Base-by-base conservation (phyloP, 2,797 vertebrate genomes). In the Sebastiscus tertius region DNA sequence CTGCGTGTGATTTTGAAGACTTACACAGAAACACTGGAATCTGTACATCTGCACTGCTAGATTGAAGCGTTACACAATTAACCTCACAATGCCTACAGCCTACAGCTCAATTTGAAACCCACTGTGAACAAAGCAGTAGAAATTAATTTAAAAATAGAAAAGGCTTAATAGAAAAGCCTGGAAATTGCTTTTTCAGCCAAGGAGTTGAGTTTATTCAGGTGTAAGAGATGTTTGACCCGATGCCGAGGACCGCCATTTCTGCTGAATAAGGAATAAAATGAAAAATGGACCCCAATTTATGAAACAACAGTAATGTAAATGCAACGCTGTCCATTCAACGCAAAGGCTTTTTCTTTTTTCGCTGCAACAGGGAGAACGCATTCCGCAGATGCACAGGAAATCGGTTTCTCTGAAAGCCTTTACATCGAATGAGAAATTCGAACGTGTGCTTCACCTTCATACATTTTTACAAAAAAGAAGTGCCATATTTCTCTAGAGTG, bases 251-350 rank as follows among this genome's bases (percentile, higher is more conserved):
- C 63, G 39, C 36, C 1, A 22, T 73, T 67, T 84, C 64, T 68
- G 42, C 65, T 62, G 61, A 80, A 77, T 88, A 88, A 91, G 84
- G 84, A 91, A 85, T 75, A 64, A 62, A 75, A 87, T 74, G 11
- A 79, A 82, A 86, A 63, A 87, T 72, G 60, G 61, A 81, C 61
- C 67, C 55, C 64, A 77, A 84, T 87, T 89, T 68, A 83, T 86
- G 62, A 88, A 86, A 89, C 22, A 81, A 36, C 27, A 59, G 42
- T 60, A 55, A 66, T 75, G 49, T 34, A 42, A 88, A 79, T 77
- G 73, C 79, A 42, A 56, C 4, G 33, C 65, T 67, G 29, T 26
- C 20, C 49, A 13, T 86, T 92, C 60, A 67, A 69, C 60, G 49
- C 49, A 67, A 55, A 60, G 75, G 24, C 24, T 59, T 55, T 75